These are phyloP conservation scores for Alloscopus bannaensis DNA, from an alignment of 2,888 invertebrate species.

Conservation along the genomic window DNA sequence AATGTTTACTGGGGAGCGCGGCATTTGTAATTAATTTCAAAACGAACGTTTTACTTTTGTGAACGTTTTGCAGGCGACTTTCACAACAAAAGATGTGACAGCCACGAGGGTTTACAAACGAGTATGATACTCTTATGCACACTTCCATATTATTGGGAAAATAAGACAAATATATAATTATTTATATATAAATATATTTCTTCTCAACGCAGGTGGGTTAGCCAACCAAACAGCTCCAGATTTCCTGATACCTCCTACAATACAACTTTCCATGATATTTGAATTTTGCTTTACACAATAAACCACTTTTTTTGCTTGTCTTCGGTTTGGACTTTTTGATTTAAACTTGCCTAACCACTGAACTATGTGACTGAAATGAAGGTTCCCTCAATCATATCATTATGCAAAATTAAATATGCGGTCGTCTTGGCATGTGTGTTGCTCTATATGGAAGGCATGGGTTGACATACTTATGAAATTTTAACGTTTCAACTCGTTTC, in stretches of 20 bases:
- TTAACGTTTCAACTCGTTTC: too few species aligned
- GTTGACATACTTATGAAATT: too few species aligned
- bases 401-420: too few species aligned
- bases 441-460: too few species aligned
- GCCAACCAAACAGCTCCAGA: not conserved
- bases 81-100: constrained; percentile 58
- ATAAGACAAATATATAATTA: not conserved
- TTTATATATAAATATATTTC: too few species aligned
- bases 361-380: too few species aligned
- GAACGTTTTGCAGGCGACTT: constrained; percentile 53
- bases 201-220: too few species aligned
- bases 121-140: constrained; percentile 13
- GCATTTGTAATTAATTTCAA: not conserved
- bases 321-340: too few species aligned
- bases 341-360: too few species aligned
- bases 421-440: too few species aligned
- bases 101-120: constrained; percentile 61
- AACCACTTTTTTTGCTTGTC: not conserved
- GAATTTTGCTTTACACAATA: not conserved
- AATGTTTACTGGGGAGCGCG: not conserved
- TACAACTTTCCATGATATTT: not conserved
- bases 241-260: not conserved
- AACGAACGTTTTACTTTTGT: not conserved
- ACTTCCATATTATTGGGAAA: not conserved
- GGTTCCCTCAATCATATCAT: too few species aligned